Evolutionary conservation across 2,113 vertebrate genomes (phyloP).

Genomic region (Peromyscus maniculatus): DNA sequence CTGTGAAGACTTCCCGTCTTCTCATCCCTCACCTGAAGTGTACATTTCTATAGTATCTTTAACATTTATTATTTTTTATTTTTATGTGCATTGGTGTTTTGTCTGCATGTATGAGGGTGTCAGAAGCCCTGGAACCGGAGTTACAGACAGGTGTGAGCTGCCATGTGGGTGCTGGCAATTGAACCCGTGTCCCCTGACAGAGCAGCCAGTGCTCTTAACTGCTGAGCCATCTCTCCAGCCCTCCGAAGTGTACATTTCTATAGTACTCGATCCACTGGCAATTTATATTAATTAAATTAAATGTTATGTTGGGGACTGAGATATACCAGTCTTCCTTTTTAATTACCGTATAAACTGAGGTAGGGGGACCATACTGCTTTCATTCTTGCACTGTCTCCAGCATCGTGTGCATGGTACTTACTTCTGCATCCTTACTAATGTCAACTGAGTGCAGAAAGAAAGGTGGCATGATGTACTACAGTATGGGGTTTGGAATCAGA

Average conservation of each 20-base stretch:
- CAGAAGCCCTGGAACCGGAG: too few species aligned
- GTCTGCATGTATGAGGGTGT: too few species aligned
- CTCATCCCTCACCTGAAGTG: neutral
- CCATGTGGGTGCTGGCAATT: too few species aligned
- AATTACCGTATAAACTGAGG: neutral
- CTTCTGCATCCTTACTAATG: conserved; percentile 25
- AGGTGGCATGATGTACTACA: neutral
- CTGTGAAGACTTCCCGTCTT: neutral
- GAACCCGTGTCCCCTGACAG: too few species aligned
- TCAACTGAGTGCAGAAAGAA: conserved; percentile 37
- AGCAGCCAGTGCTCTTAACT: too few species aligned
- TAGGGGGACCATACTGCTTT: neutral
- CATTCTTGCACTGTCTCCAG: neutral
- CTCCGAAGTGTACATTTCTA: conserved; percentile 8
- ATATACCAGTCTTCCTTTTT: neutral
- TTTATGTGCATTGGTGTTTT: too few species aligned
- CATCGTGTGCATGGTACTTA: neutral
- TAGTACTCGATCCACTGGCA: neutral
- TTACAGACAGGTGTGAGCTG: too few species aligned
- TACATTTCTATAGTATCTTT: conserved; percentile 26
- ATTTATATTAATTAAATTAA: neutral
- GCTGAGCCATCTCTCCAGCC: too few species aligned
- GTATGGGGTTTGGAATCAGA: neutral
- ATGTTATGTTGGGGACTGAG: neutral
- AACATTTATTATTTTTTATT: neutral